These are phyloP conservation scores for Poecile atricapillus DNA, from an alignment of 2,113 vertebrate genomes.

Conservation along the genomic window DNA sequence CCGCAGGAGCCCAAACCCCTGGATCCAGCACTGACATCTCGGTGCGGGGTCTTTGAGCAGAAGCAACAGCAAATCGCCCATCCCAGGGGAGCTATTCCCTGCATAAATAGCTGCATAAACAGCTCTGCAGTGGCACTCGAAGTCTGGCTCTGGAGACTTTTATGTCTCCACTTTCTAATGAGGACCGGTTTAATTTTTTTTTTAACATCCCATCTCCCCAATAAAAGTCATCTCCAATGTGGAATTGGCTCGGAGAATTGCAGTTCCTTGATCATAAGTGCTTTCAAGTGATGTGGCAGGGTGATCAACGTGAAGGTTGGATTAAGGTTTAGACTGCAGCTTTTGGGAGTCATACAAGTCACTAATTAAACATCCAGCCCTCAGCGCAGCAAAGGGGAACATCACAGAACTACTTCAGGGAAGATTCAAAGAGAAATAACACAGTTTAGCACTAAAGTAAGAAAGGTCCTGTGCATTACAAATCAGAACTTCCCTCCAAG, in stretches of 20 bases:
- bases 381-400: not conserved
- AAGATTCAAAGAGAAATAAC: not conserved
- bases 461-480: not conserved
- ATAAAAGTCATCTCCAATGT: not conserved
- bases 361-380: not conserved
- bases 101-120: conserved; percentile 40
- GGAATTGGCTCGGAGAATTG: not conserved
- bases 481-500: not conserved
- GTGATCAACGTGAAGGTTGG: not conserved
- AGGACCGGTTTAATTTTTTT: conserved; percentile 4
- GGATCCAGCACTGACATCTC: not conserved
- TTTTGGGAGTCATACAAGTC: not conserved
- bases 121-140: conserved; percentile 2
- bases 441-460: not conserved
- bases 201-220: not conserved
- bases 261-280: not conserved
- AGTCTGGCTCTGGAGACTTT: conserved; percentile 9
- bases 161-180: conserved; percentile 26
- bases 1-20: not conserved
- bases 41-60: not conserved
- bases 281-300: not conserved
- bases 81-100: not conserved
- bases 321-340: conserved; percentile 6
- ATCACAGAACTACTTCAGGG: not conserved
- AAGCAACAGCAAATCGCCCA: not conserved